phyloP scores from a whole-genome alignment of 2,797 vertebrate species.

The Onychomys torridus region DNA sequence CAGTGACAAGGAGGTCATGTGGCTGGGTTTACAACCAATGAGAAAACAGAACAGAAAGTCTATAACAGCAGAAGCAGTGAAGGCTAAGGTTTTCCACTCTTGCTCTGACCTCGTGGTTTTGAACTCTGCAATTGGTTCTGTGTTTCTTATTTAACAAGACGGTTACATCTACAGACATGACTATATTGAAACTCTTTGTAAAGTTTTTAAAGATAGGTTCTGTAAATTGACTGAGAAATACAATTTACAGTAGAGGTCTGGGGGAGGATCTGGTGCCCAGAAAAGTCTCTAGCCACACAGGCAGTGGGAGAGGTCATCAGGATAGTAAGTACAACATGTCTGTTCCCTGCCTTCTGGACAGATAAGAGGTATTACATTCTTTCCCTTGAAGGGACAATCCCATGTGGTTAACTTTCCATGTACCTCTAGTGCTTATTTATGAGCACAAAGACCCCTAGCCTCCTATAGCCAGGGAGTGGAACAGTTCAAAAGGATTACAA shows the following conservation, averaged over 20 bases:
- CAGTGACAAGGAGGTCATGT: no score
- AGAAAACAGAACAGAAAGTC: no score
- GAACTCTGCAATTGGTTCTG: no score
- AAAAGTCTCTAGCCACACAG: neutral
- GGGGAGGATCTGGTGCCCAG: neutral
- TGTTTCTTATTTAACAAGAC: no score
- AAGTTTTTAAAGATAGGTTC: no score
- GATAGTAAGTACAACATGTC: neutral
- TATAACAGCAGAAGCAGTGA: no score
- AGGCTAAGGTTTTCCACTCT: no score
- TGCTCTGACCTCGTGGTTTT: no score
- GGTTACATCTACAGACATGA: no score
- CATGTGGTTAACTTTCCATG: neutral
- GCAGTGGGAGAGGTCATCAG: neutral
- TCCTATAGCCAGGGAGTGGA: neutral
- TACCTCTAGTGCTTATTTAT: neutral
- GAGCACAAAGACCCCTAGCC: neutral
- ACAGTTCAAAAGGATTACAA: neutral
- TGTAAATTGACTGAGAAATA: neutral
- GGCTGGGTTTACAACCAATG: no score
- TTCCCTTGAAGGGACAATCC: neutral
- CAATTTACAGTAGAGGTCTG: neutral
- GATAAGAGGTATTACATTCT: neutral
- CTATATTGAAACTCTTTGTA: neutral
- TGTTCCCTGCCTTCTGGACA: neutral